Conservation (phyloP, 2,113 vertebrate species). For the Boulengeromyrus knoepffleri region DNA sequence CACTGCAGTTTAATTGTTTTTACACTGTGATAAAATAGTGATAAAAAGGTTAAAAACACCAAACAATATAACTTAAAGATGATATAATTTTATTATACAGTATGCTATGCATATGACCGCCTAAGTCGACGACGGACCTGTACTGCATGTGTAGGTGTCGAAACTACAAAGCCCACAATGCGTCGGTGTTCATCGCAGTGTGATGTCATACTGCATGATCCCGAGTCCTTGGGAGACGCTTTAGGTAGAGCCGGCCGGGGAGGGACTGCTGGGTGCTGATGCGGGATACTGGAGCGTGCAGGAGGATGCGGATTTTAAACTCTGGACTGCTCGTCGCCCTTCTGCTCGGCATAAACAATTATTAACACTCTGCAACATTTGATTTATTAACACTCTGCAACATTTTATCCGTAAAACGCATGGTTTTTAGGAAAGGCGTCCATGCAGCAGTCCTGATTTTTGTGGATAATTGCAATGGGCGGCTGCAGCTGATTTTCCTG, state of each 20-base stretch:
- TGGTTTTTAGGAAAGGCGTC: not conserved
- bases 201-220: conserved; percentile 39
- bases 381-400: not conserved
- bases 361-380: not conserved
- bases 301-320: conserved; percentile 44
- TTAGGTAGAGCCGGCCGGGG: conserved; percentile 3
- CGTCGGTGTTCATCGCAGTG: not conserved
- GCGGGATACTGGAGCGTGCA: conserved; percentile 32
- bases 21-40: too few relatives aligned
- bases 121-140: not conserved
- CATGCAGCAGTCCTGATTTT: not conserved
- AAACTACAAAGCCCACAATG: conserved; percentile 42
- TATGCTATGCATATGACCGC: too few relatives aligned
- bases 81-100: too few relatives aligned
- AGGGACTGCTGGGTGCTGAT: conserved; percentile 48
- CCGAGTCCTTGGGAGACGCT: conserved; percentile 22
- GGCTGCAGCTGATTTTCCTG: conserved; percentile 16
- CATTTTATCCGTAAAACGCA: not conserved
- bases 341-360: not conserved
- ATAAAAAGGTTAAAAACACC: too few relatives aligned
- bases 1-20: too few relatives aligned
- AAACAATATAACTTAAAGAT: too few relatives aligned
- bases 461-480: conserved; percentile 5
- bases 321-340: not conserved
- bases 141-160: not conserved